Base-by-base conservation (phyloP, 2,888 invertebrate genomes). In the Girardia tigrina region DNA sequence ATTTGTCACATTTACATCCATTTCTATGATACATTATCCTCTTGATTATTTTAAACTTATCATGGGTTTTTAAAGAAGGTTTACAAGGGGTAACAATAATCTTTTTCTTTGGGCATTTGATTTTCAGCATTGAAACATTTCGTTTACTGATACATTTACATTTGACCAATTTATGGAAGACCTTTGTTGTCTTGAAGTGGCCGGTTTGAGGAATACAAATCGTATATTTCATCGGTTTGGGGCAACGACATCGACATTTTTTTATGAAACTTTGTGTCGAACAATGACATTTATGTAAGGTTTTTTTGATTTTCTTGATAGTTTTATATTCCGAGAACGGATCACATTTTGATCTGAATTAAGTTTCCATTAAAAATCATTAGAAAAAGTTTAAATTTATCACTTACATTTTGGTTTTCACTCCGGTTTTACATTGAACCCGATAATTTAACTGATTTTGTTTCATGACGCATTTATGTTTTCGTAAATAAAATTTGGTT, bases 331-430 rank as follows among this genome's bases (percentile, higher is more conserved):
- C 74, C 1, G 42, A 56, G 28, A 74, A 74, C 1, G 23, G 26
- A 23, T 74, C 74, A 20, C 74, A 74, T 74, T 23, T 28, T 8
- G 74, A 74, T 26, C 74, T 74, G 26, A 8, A 20, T 28, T 28
- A 72, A 8, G 27, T 8, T 8, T 23, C 8, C 20, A 70, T 70
- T 14, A 26, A 70, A 12, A 70, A 70, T 16, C 36, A 36, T 36
- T 36, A 12, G n/a, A n/a, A n/a, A n/a, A n/a, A n/a, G n/a, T n/a
- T n/a, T n/a, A n/a, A n/a, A n/a, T n/a, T n/a, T n/a, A n/a, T n/a
- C n/a, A 14, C 56, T 74, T 74, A 74, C 74, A 74, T 69, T 42
- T 74, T 74, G 2, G 69, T 69, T 74, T 42, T 74, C 2, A 28
- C 69, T 20, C 74, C 74, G 26, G 69, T 69, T 4, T 42, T 74